phyloP scores from a whole-genome alignment of 1,140 invertebrate species.

The Drosophila kanapiae region DNA sequence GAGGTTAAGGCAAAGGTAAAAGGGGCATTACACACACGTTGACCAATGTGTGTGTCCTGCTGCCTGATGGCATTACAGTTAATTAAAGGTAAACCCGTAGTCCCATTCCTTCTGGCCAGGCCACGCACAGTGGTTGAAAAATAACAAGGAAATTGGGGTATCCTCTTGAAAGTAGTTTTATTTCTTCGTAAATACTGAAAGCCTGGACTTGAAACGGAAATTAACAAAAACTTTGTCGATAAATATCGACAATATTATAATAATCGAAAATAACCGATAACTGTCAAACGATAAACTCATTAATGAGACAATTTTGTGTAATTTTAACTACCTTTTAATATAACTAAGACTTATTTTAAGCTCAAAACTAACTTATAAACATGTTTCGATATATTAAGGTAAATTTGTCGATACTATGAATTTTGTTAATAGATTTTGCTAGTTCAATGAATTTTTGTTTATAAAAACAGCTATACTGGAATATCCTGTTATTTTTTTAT shows the following conservation, averaged over 20 bases:
- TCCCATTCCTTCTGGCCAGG: neutral
- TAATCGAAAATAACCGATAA: neutral
- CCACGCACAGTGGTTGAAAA: conserved; percentile 40
- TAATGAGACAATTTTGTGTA: neutral
- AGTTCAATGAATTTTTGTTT: no score
- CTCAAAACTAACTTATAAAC: no score
- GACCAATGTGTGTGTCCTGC: conserved; percentile 19
- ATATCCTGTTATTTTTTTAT: no score
- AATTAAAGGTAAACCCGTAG: conserved; percentile 66
- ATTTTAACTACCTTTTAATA: no score
- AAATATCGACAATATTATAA: neutral
- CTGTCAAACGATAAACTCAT: neutral
- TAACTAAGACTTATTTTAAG: no score
- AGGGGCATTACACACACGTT: conserved; percentile 49
- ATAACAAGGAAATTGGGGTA: neutral
- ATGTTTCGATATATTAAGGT: neutral
- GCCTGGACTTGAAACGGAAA: neutral
- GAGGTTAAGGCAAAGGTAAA: neutral
- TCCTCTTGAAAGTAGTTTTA: no score
- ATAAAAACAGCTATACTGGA: no score
- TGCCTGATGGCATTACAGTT: conserved; percentile 60
- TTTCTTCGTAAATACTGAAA: neutral
- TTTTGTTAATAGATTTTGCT: no score
- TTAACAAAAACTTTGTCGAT: neutral
- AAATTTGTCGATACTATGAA: neutral